phyloP scores from a whole-genome alignment of 2,113 vertebrate species.

The Eira barbara region DNA sequence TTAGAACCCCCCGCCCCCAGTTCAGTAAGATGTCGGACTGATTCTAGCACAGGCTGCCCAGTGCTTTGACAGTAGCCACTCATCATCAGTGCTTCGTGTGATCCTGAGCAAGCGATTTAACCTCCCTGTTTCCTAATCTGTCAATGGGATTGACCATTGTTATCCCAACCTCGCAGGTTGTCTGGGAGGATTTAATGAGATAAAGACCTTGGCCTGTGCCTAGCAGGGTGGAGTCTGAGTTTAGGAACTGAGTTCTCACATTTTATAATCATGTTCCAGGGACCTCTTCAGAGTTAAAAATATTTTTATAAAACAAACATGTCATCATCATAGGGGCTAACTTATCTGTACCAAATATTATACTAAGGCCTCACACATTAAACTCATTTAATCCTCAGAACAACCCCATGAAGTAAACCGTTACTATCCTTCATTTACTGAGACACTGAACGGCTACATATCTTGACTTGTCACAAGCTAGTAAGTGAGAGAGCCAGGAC shows the following conservation, averaged over 20 bases:
- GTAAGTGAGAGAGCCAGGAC: not conserved
- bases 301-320: not conserved
- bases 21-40: not conserved
- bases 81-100: not conserved
- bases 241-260: not conserved
- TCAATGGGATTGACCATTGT: not conserved
- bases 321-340: not conserved
- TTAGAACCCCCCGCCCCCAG: not conserved
- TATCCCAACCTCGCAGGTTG: not conserved
- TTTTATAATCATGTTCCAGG: not conserved
- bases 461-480: not conserved
- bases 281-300: not conserved
- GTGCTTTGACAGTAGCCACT: not conserved
- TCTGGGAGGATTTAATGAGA: not conserved
- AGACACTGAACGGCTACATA: not conserved
- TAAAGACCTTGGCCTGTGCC: not conserved
- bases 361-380: not conserved
- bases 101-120: not conserved
- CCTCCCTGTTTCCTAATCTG: not conserved
- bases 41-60: not conserved
- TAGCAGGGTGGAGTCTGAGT: not conserved
- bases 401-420: not conserved
- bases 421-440: not conserved
- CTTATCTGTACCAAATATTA: not conserved
- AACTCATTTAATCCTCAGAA: not conserved